Conservation (phyloP, 2,888 invertebrate species). For the Luperina testacea region DNA sequence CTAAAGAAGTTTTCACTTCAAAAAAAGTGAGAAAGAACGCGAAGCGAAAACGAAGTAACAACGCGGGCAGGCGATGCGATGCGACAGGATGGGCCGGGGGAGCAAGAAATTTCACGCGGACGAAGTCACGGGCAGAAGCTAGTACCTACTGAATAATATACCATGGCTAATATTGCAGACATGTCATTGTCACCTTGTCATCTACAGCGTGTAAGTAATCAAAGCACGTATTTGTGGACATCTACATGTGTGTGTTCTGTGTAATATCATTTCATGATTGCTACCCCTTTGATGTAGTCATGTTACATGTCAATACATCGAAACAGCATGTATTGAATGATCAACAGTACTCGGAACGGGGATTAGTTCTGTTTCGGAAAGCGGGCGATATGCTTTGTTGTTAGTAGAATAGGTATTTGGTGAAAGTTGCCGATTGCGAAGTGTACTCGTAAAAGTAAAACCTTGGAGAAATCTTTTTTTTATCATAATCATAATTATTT, state of each 20-base stretch:
- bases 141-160: too few relatives aligned
- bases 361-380: neutral
- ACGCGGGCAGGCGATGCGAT: too few relatives aligned
- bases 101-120: too few relatives aligned
- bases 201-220: neutral
- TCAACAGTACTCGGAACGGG: neutral
- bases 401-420: neutral
- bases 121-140: too few relatives aligned
- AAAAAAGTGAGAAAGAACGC: too few relatives aligned
- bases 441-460: neutral
- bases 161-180: neutral
- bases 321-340: neutral
- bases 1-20: too few relatives aligned
- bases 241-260: neutral
- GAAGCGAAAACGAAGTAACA: too few relatives aligned
- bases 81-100: too few relatives aligned
- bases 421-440: neutral
- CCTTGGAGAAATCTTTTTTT: neutral
- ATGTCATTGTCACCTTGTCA: neutral
- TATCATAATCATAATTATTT: neutral
- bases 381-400: neutral
- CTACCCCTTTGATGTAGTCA: conserved; percentile 19
- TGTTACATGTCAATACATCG: conserved; percentile 14
- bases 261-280: conserved; percentile 18
- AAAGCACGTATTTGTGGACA: neutral